Evolutionary conservation across 2,113 vertebrate species (phyloP).

Genomic region (Lota lota): DNA sequence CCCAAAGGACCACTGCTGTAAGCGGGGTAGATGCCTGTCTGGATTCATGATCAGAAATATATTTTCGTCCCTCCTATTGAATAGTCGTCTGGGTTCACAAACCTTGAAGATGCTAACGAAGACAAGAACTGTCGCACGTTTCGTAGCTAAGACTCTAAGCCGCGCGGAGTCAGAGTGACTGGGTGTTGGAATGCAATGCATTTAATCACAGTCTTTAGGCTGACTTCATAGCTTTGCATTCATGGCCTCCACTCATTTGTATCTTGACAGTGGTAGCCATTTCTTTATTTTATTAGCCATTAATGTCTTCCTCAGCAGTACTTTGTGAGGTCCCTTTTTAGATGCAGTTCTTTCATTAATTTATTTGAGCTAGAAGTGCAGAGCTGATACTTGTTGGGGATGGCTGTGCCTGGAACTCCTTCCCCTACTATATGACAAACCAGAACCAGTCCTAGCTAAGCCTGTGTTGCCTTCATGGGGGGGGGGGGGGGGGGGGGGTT

Average conservation of each 20-base stretch:
- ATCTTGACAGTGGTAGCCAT: no score
- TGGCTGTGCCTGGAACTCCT: not conserved
- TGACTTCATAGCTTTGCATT: no score
- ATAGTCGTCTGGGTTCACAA: conserved; percentile 40
- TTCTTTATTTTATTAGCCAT: not conserved
- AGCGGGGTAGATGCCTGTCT: conserved; percentile 33
- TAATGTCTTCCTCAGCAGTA: not conserved
- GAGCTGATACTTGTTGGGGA: not conserved
- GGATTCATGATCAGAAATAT: conserved; percentile 34
- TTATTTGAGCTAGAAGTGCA: not conserved
- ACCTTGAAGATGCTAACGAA: conserved; percentile 25
- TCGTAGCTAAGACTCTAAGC: conserved; percentile 1
- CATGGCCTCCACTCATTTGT: no score
- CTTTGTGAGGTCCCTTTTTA: not conserved
- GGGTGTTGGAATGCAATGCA: no score
- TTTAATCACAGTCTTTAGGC: no score
- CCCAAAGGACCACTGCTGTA: conserved; percentile 34
- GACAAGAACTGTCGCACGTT: conserved; percentile 21
- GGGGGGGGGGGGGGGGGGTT: not conserved
- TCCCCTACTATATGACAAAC: not conserved
- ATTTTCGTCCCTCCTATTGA: conserved; percentile 23
- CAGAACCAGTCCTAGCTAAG: not conserved
- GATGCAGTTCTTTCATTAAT: not conserved
- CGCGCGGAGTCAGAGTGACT: no score
- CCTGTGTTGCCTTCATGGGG: not conserved